Base-by-base conservation (phyloP, 2,797 vertebrate species). In the Coendou prehensilis region DNA sequence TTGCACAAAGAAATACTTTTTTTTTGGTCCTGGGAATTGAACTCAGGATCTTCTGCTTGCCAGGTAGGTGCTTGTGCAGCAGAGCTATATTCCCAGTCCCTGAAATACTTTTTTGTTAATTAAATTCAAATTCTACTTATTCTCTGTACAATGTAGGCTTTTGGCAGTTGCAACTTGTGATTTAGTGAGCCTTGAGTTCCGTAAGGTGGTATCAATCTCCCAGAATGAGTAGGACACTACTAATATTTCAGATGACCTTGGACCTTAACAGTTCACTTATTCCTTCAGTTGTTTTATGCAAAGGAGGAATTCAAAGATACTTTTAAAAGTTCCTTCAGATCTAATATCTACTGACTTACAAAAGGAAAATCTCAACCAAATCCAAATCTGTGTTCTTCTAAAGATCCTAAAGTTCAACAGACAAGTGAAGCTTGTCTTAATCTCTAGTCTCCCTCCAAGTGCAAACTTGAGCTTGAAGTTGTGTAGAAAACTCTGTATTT, bases 321-420 rank as follows among this genome's bases (percentile, higher is more conserved):
- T 83, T 91, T 63, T 30, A 95, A 91, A 89, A 9, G 3, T 79
- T 54, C n/a, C 28, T 96, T 95, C 50, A 87, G 81, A 96, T 89
- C 71, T 96, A 92, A 20, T 86, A 81, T 45, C 28, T 75, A 85
- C 26, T 90, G 89, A 97, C 54, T 96, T 96, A 88, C n/a, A 87
- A 89, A 96, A 95, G 94, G 87, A 96, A 96, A 95, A 94, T 89
- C 61, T 96, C 87, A 82, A 90, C 71, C 75, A 78, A 95, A 67
- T 93, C 41, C 71, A 89, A 61, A 81, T 96, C 30, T 92, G 50
- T 84, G 22, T 91, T 97, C 85, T 71, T 85, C 28, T 80, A 14
- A 87, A 94, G 33, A 88, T 33, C 1, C 57, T 73, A 41, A 87
- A 95, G 67, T 91, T 94, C 87, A 94, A 64, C 14, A 33, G 26